phyloP scores from a whole-genome alignment of 2,888 invertebrate species.

The Lagria hirta region DNA sequence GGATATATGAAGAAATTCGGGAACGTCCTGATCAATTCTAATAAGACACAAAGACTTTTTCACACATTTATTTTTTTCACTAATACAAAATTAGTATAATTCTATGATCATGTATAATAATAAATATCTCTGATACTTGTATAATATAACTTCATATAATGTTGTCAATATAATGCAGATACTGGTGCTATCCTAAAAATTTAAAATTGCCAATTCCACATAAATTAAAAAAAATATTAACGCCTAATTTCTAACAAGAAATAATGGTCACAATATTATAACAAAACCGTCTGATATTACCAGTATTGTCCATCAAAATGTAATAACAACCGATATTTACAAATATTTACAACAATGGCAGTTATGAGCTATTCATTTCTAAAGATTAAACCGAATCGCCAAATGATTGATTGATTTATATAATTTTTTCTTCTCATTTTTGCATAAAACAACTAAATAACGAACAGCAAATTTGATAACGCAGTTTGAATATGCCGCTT shows the following conservation, averaged over 20 bases:
- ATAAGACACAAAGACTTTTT: constrained; percentile 26
- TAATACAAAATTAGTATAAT: constrained; percentile 47
- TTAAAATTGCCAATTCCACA: constrained; percentile 27
- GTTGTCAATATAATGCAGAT: constrained; percentile 31
- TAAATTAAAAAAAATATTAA: constrained; percentile 18
- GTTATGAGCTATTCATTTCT: constrained; percentile 36
- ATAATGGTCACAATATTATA: too few relatives aligned
- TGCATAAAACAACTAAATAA: constrained; percentile 42
- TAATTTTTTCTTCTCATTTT: too few relatives aligned
- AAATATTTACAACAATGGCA: constrained; percentile 38
- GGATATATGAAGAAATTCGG: constrained; percentile 53
- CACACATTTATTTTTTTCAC: constrained; percentile 45
- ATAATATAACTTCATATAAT: constrained; percentile 33
- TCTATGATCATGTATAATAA: constrained; percentile 40
- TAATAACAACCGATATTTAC: constrained; percentile 31
- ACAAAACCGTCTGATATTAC: constrained; percentile 22
- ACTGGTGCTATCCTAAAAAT: constrained; percentile 27
- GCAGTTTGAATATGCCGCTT: constrained; percentile 31
- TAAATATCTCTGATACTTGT: constrained; percentile 40
- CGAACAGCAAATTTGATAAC: constrained; percentile 37
- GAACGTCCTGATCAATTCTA: constrained; percentile 48
- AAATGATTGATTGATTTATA: too few relatives aligned
- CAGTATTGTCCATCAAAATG: constrained; percentile 34
- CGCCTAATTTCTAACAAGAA: constrained; percentile 13
- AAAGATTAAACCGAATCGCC: too few relatives aligned